Conservation (phyloP, 2,113 vertebrate species). For the Toxotes chatareus region DNA sequence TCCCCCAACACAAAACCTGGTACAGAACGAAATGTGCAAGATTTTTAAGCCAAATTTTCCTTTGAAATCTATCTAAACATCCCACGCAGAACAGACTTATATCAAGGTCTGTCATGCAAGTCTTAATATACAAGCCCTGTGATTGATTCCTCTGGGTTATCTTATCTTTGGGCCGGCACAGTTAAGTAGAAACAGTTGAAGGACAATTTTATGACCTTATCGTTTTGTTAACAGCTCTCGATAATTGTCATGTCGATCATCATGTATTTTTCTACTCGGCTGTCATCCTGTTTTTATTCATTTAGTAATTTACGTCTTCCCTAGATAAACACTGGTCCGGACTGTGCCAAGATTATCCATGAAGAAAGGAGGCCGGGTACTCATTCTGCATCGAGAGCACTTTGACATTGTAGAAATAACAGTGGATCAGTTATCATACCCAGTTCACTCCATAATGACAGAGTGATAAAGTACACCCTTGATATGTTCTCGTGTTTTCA, state of each 20-base stretch:
- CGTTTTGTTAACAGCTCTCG: slow-evolving; percentile 62
- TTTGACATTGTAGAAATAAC: slow-evolving; percentile 47
- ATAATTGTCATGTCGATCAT: slow-evolving; percentile 52
- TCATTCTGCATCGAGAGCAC: slow-evolving; percentile 6
- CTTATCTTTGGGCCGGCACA: slow-evolving; percentile 35
- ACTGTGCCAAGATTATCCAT: slow-evolving; percentile 32
- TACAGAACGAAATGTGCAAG: slow-evolving; percentile 52
- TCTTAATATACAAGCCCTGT: slow-evolving; percentile 37
- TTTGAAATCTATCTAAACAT: slow-evolving; percentile 53
- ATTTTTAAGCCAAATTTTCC: slow-evolving; percentile 39
- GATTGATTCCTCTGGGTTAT: slow-evolving; percentile 58
- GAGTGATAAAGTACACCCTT: slow-evolving; percentile 48
- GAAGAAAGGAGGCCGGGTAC: slow-evolving; percentile 29
- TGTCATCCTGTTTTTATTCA: slow-evolving; percentile 65
- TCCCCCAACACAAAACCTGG: slow-evolving; percentile 50
- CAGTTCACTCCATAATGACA: slow-evolving; percentile 38
- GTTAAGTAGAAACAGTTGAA: slow-evolving; percentile 71
- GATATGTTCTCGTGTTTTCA: slow-evolving; percentile 34
- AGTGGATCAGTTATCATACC: slow-evolving; percentile 39
- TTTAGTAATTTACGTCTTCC: slow-evolving; percentile 57
- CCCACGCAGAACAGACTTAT: slow-evolving; percentile 36
- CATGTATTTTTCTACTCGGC: slow-evolving; percentile 50
- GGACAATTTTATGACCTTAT: slow-evolving; percentile 60
- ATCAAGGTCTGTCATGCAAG: slow-evolving; percentile 33
- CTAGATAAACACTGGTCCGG: slow-evolving; percentile 47